phyloP scores from a whole-genome alignment of 92 coral and sea anemone species.

The Siderastrea siderea region DNA sequence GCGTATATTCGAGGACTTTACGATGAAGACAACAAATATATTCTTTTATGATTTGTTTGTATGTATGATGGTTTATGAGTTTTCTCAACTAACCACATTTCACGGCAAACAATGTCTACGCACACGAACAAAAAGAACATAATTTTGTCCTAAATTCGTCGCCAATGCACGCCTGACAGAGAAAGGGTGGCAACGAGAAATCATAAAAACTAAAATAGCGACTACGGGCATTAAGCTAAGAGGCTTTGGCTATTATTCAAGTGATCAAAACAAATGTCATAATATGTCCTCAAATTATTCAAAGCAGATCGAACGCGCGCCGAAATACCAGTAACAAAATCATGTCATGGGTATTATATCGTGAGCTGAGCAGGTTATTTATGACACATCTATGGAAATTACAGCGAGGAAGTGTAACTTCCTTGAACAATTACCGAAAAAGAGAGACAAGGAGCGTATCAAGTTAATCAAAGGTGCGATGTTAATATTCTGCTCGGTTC shows the following conservation, averaged over 20 bases:
- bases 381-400: not conserved
- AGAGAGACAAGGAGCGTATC: not conserved
- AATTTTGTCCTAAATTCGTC: not conserved
- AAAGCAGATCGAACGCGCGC: not conserved
- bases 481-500: constrained; percentile 1
- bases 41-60: not conserved
- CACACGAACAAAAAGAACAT: not conserved
- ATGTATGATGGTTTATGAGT: constrained; percentile 9
- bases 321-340: not conserved
- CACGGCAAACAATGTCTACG: not conserved
- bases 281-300: not conserved
- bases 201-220: not conserved
- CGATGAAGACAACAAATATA: constrained; percentile 3
- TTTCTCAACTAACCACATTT: constrained; percentile 1
- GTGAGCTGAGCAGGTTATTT: not conserved
- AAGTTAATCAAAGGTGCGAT: not conserved
- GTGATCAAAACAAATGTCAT: not conserved
- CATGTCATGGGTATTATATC: not conserved
- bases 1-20: not conserved
- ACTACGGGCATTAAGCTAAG: not conserved
- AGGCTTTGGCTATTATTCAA: constrained; percentile 6
- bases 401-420: not conserved
- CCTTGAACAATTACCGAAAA: no score
- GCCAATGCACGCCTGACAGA: not conserved
- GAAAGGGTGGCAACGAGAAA: not conserved